Evolutionary conservation across 1,140 invertebrate genomes (phyloP).

Genomic region (Ericerus pela): DNA sequence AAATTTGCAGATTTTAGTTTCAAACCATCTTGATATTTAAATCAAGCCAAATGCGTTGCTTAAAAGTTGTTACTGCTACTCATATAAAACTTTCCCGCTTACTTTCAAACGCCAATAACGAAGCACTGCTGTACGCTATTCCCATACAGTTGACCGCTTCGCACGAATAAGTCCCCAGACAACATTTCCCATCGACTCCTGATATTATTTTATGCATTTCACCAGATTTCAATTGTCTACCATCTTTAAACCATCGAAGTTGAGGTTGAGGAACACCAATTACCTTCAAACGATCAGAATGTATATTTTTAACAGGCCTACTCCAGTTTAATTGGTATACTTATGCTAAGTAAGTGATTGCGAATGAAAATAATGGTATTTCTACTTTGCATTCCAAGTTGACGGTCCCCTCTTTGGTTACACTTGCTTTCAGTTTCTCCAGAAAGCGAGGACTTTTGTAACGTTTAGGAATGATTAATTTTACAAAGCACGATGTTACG

Average conservation of each 20-base stretch:
- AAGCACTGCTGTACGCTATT: conserved; percentile 69
- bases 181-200: conserved; percentile 74
- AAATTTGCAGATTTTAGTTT: no score
- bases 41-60: no score
- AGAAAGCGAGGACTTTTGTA: conserved; percentile 77
- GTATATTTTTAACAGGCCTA: not conserved
- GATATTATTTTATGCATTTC: conserved; percentile 83
- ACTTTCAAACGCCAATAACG: conserved; percentile 73
- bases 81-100: conserved; percentile 12
- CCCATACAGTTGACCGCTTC: conserved; percentile 88
- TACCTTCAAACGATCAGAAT: conserved; percentile 35
- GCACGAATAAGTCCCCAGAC: conserved; percentile 82
- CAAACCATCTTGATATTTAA: no score
- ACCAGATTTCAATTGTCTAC: conserved; percentile 69
- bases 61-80: no score
- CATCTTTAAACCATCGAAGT: conserved; percentile 84
- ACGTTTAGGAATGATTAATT: conserved; percentile 68
- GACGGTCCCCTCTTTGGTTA: conserved; percentile 74
- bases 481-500: conserved; percentile 67
- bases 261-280: conserved; percentile 75
- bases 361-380: no score
- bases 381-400: conserved; percentile 75
- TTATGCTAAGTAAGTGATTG: no score
- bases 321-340: not conserved
- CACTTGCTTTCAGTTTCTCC: conserved; percentile 62